Evolutionary conservation across 2,888 invertebrate species (phyloP), one percentile per base, ranked within the genome.

Genomic region (Cephus runcator): DNA sequence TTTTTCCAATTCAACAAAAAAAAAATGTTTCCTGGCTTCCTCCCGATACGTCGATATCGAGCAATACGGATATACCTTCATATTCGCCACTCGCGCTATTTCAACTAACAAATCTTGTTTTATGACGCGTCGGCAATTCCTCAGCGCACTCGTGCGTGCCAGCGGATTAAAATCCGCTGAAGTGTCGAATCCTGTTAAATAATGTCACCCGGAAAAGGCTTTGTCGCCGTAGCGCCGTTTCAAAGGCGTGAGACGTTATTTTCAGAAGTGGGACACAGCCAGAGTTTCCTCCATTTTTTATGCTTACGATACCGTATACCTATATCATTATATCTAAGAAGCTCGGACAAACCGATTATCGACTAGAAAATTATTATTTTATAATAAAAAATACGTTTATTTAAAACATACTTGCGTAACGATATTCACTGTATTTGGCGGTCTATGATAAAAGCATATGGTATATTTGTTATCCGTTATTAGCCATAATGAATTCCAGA

Each of bases 31-130:
- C 40, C 40, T 15, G 1, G 40, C 15, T 6, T 40, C 4, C 40
- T 15, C 40, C 12, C 40, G 40, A 40, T 15, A 40, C 40, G 40
- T 40, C 40, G 40, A 40, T 40, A 40, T 40, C 4, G 6, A 73
- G 12, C 69, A 36, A 77, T 40, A 6, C 35, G 12, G 15, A 31
- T 35, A 69, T 77, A 56, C 12, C 40, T 31, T 3, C 12, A 33
- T 35, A 75, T 69, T 69, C 68, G 12, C 34, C n/a, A 0, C 30
- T 40, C 69, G 69, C 80, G 40, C 15, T 40, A 40, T 40, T 40
- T 15, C 40, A 2, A 40, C 15, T 40, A 84, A 82, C 80, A 81
- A 83, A 85, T 85, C 83, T 83, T 79, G 81, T 83, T 85, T 85
- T 84, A 84, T 81, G 81, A 81, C 83, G 79, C 78, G 83, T 81